Conservation (phyloP, 2,113 vertebrate genomes). For the Columba janthina region DNA sequence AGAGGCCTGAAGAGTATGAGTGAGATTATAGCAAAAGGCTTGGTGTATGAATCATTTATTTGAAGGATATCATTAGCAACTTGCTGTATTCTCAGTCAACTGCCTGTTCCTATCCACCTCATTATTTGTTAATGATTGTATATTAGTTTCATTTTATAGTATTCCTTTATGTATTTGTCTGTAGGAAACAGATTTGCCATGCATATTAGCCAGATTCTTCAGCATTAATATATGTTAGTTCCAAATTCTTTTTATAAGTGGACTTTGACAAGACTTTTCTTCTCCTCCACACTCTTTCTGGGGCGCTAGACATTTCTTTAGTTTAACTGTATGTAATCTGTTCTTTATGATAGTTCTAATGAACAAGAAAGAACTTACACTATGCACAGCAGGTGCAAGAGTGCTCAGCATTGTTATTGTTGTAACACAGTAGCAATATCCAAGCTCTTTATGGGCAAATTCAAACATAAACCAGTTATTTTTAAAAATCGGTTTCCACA, state of each 20-base stretch:
- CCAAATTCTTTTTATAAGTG: not conserved
- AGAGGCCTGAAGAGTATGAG: not conserved
- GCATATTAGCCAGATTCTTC: not conserved
- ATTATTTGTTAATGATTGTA: not conserved
- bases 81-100: not conserved
- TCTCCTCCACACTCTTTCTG: not conserved
- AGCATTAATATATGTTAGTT: not conserved
- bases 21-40: not conserved
- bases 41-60: not conserved
- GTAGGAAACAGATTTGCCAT: not conserved
- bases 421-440: not conserved
- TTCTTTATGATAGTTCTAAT: not conserved
- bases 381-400: not conserved
- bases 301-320: not conserved
- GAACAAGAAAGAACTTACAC: not conserved
- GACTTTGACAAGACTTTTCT: not conserved
- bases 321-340: not conserved
- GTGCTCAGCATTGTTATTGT: not conserved
- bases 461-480: not conserved
- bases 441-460: not conserved
- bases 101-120: not conserved
- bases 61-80: conserved; percentile 22
- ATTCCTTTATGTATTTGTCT: not conserved
- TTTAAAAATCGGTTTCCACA: not conserved
- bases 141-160: not conserved